Base-by-base conservation (phyloP, 2,888 invertebrate species). In the Drosophila meridionalis region DNA sequence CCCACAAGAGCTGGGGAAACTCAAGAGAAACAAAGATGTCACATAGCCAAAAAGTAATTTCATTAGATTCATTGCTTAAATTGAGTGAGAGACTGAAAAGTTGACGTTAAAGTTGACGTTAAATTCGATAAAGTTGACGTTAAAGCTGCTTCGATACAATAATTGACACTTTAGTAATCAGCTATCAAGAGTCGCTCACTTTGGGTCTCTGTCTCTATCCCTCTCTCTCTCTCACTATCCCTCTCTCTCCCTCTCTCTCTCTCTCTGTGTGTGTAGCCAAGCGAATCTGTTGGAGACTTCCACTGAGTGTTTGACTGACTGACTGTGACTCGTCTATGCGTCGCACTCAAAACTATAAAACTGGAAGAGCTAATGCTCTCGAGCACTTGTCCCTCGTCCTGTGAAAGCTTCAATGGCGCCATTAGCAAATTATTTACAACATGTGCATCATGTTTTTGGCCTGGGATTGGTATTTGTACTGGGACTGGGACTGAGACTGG, bases 341-440 rank as follows among this genome's bases (percentile, higher is more conserved):
- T 2, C 45, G 26, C 45, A 40, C 34, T 47, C 14, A 8, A 5
- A 60, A 48, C 52, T 48, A 45, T 71, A 26, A 30, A 56, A 32
- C 38, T 63, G 36, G 28, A 26, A 55, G 14, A 62, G n/a, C 30
- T 20, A 30, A 43, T 38, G 38, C 26, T n/a, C 45, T n/a, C 4
- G 47, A 50, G 45, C 36, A 36, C 40, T 43, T 50, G 52, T 30
- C 52, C 48, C 40, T 38, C 40, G 47, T 59, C 52, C 65, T 70
- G 48, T 67, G 50, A 43, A 56, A 42, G 48, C 76, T 58, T 62
- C 77, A 58, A 59, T 69, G 81, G 84, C 70, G 76, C 89, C 83
- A 89, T 84, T 84, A 86, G 87, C 82, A 84, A 84, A 89, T 84
- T 84, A 84, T 84, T 89, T 87, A 86, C 81, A 86, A 83, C 84